A percentile compares a stretch with the other conserved stretches of the same genome.
Evolutionary conservation across 2,797 vertebrate species (phyloP).

Genomic region (Otolemur crassicaudatus): DNA sequence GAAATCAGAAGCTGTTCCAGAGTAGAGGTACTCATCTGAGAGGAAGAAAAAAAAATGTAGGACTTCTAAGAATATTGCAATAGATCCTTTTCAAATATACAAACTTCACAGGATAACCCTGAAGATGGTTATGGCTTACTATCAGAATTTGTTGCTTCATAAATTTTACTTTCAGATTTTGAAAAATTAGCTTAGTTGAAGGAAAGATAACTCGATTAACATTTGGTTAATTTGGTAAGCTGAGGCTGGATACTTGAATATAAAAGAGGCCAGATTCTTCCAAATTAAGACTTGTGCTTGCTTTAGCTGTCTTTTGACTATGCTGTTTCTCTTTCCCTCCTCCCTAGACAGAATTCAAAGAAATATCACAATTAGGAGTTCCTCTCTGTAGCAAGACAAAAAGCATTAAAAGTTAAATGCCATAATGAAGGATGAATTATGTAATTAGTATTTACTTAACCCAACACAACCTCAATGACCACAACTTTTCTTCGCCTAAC

Average conservation of each 20-base stretch:
- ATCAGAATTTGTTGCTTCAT: slow-evolving; percentile 4
- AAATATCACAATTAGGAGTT: slow-evolving; percentile 79
- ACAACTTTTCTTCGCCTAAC: slow-evolving; percentile 80
- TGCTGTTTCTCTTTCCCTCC: not conserved
- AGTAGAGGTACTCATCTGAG: slow-evolving; percentile 96
- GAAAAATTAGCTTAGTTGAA: not conserved
- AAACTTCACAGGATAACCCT: not conserved
- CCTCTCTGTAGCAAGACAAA: slow-evolving; percentile 74
- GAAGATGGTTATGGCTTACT: not conserved
- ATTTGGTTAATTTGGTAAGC: not conserved
- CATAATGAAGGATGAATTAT: slow-evolving; percentile 84
- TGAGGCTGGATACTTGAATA: not conserved
- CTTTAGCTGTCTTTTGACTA: not conserved
- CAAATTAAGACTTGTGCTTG: not conserved
- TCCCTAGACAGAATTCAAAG: slow-evolving; percentile 73
- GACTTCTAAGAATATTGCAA: not conserved
- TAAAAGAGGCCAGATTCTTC: not conserved
- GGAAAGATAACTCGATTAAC: not conserved
- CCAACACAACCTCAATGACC: slow-evolving; percentile 80
- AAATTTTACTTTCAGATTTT: not conserved
- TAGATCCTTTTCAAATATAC: not conserved
- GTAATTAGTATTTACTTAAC: slow-evolving; percentile 86
- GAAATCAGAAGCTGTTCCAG: slow-evolving; percentile 97
- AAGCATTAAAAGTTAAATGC: slow-evolving; percentile 82
- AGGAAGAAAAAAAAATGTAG: slow-evolving; percentile 74